phyloP scores from a whole-genome alignment of 2,888 invertebrate genomes.

The Drosophila atroscutellata region DNA sequence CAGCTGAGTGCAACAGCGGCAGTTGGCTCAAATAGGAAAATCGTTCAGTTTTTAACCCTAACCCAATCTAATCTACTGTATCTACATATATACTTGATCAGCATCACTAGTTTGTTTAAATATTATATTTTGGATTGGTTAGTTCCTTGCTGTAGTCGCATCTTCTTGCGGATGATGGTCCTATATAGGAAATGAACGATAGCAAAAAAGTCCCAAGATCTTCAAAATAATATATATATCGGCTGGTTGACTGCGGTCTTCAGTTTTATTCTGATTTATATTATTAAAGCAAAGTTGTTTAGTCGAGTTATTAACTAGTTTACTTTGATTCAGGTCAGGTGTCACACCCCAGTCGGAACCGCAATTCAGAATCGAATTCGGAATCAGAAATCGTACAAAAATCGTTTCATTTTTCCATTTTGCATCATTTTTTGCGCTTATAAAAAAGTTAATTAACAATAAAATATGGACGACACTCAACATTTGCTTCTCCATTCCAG shows the following conservation, averaged over 20 bases:
- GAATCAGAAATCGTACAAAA: neutral
- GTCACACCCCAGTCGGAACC: neutral
- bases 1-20: no score
- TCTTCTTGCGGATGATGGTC: no score
- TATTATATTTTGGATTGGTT: no score
- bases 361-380: neutral
- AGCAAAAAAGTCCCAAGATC: no score
- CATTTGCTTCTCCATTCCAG: neutral
- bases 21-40: neutral
- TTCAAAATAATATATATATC: neutral
- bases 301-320: neutral
- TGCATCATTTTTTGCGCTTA: neutral
- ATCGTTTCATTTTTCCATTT: neutral
- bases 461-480: neutral
- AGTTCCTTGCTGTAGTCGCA: no score
- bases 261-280: neutral
- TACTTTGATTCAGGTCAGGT: neutral
- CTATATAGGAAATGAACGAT: no score
- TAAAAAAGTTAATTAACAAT: neutral
- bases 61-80: no score
- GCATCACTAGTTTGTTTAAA: neutral
- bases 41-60: neutral
- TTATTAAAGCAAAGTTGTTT: neutral
- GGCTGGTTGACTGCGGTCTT: neutral
- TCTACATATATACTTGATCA: neutral